Base-by-base conservation (phyloP, 2,113 vertebrate genomes). In the Ivindomyrus marchei region DNA sequence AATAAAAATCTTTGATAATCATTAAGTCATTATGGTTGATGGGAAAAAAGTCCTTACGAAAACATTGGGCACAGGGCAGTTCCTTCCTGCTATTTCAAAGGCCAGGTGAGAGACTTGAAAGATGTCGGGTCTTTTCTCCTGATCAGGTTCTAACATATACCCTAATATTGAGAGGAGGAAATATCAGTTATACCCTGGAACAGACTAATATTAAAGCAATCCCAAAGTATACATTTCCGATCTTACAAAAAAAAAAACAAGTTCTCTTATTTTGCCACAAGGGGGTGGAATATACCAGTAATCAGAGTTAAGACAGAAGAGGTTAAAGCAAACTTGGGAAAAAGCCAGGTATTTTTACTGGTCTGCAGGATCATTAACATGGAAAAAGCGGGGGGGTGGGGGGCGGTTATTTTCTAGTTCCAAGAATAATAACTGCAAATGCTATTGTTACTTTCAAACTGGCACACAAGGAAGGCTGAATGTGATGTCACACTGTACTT, bases 131-230 rank as follows among this genome's bases (percentile, higher is more conserved):
- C 98, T 97, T 92, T 91, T 94, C 45, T 99, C 98, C 92, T 96
- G 97, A 93, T 99, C 97, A 46, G 98, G 98, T 93, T 99, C 98
- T 77, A 99, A 97, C 98, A 99, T 98, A 58, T 98, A 99, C 90
- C 98, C 98, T 99, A 91, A 46, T 13, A 46, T 46, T 21, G 6
- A 88, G 83, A 74, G 24, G 21, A 45, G 4, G 66, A 88, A 47
- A 88, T 21, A 77, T n/a, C 21, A 47, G 19, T 85, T n/a, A 85
- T 49, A n/a, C 24, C 21, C 45, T n/a, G 19, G 46, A 85, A 49
- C 42, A 85, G 42, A 15, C 11, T 56, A 87, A 87, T 4, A 56
- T 31, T n/a, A 9, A 87, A 19, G 36, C 36, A 77, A 77, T 66
- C 9, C n/a, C 3, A 66, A 66, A 66, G 58, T 27, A 27, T 27